Percentiles rank a stretch among this genome's conserved stretches.
Conservation (phyloP, 2,888 invertebrate genomes). For the Imbricaverruca yamaguchii region DNA sequence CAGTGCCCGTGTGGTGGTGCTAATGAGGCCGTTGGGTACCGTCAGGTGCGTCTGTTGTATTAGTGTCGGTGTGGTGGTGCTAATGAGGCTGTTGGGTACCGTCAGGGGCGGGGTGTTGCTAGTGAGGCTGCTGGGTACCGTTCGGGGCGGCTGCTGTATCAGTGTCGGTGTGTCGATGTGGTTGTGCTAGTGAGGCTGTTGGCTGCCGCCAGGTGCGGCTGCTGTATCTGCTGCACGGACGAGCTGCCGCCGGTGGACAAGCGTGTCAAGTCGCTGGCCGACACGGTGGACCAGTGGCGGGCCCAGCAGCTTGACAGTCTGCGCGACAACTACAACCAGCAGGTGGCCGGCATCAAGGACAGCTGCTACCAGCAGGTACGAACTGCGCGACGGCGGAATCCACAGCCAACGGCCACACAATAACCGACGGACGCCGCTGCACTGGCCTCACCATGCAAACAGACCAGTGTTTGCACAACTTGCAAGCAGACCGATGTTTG, state of each 20-base stretch:
- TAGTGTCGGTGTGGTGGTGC: too few species aligned
- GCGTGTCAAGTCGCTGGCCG: constrained; percentile 78
- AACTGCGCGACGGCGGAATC: too few species aligned
- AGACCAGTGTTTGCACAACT: too few species aligned
- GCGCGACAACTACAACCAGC: constrained; percentile 83
- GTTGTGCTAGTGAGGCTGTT: too few species aligned
- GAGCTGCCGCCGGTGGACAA: constrained; percentile 60
- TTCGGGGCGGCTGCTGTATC: constrained; percentile 46
- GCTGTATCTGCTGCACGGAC: constrained; percentile 59
- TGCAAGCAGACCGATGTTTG: too few species aligned
- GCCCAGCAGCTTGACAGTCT: constrained; percentile 78
- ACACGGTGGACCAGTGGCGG: constrained; percentile 83
- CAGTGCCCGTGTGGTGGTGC: constrained; percentile 27
- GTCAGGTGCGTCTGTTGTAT: constrained; percentile 46
- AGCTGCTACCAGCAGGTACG: constrained; percentile 82
- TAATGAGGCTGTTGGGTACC: too few species aligned
- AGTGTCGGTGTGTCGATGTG: too few species aligned
- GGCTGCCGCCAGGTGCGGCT: constrained; percentile 30
- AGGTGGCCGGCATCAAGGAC: constrained; percentile 84
- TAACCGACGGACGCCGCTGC: too few species aligned
- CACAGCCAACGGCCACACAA: too few species aligned
- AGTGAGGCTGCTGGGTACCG: too few species aligned
- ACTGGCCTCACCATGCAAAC: too few species aligned
- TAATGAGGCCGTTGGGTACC: too few species aligned
- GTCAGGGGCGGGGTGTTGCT: constrained; percentile 29